These are phyloP conservation scores for Tamias sibiricus DNA, from an alignment of 2,113 vertebrate genomes.

Conservation along the genomic window DNA sequence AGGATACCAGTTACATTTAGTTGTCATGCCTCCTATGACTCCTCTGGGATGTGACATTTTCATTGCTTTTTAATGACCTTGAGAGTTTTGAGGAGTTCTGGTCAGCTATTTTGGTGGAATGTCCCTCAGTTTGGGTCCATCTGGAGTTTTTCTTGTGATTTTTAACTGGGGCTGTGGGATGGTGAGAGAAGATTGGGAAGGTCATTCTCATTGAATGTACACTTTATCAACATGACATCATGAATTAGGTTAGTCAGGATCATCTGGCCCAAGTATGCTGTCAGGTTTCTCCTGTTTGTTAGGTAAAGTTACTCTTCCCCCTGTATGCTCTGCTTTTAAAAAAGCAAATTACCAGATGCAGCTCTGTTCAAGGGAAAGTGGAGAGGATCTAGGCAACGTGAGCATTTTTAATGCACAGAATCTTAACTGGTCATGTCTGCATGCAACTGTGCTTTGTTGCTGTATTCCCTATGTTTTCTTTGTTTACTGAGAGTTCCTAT, in stretches of 20 bases:
- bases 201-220: not conserved
- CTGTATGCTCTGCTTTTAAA: not conserved
- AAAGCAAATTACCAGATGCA: not conserved
- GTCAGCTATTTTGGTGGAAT: not conserved
- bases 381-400: not conserved
- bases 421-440: not conserved
- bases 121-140: not conserved
- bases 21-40: not conserved
- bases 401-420: not conserved
- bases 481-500: not conserved
- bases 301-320: not conserved
- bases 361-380: not conserved
- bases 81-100: not conserved
- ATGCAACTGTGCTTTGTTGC: not conserved
- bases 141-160: not conserved
- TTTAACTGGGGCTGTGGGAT: not conserved
- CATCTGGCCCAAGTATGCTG: not conserved
- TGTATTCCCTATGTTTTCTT: not conserved
- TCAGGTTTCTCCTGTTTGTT: not conserved
- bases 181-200: not conserved
- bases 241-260: not conserved
- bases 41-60: not conserved
- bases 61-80: constrained; percentile 37
- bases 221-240: not conserved
- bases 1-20: not conserved